Percentiles rank a stretch among this genome's conserved stretches.
Evolutionary conservation across 2,888 invertebrate genomes (phyloP).

Genomic region (Archaeoteleia sp.): DNA sequence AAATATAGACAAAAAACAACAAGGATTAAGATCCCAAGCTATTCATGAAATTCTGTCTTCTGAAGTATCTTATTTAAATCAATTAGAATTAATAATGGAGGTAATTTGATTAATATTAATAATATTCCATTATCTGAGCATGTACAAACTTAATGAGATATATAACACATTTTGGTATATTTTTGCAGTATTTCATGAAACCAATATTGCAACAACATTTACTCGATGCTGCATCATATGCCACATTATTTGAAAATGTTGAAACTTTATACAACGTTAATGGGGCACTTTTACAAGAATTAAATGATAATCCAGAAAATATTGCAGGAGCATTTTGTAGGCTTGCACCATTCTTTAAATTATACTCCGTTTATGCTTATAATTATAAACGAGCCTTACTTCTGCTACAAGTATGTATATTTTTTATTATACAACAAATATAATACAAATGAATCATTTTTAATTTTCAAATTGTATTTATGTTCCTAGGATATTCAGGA

Average conservation of each 20-base stretch:
- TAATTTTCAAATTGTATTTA: constrained; percentile 32
- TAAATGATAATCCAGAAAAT: constrained; percentile 78
- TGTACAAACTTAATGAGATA: not conserved
- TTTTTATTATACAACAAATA: no score
- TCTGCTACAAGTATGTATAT: constrained; percentile 77
- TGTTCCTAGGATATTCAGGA: constrained; percentile 76
- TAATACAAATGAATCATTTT: no score
- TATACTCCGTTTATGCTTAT: constrained; percentile 86
- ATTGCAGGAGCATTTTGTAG: constrained; percentile 81
- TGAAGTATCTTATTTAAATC: constrained; percentile 82
- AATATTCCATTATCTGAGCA: not conserved
- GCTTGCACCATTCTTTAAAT: constrained; percentile 85
- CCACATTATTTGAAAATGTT: constrained; percentile 80
- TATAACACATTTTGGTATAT: constrained; percentile 19
- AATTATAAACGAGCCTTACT: constrained; percentile 81
- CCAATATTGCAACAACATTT: constrained; percentile 77
- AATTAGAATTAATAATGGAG: constrained; percentile 81
- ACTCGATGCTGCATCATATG: constrained; percentile 76
- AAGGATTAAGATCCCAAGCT: constrained; percentile 76
- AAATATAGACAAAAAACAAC: constrained; percentile 67
- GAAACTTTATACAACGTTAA: constrained; percentile 81
- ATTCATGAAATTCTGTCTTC: constrained; percentile 82
- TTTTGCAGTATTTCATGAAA: constrained; percentile 77
- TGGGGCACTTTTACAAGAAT: constrained; percentile 78
- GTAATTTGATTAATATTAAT: constrained; percentile 62